These are phyloP conservation scores for Delichon dasypus DNA, from an alignment of 2,797 vertebrate species.

Conservation along the genomic window DNA sequence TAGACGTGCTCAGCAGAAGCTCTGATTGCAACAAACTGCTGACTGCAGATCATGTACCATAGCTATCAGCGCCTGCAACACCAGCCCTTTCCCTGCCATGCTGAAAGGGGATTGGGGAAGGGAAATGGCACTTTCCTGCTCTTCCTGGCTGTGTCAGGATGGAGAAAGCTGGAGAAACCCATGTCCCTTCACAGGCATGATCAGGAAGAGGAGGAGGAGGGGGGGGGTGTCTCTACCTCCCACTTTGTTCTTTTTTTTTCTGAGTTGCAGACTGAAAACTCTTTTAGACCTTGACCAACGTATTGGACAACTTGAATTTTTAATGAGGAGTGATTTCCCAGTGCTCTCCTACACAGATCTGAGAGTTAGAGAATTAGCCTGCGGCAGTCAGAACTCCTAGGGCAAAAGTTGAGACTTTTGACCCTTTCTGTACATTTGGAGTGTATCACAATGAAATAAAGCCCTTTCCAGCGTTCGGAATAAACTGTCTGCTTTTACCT, in stretches of 20 bases:
- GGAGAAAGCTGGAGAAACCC: neutral
- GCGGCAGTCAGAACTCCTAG: neutral
- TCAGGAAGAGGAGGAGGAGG: neutral
- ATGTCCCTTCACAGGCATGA: neutral
- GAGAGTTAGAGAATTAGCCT: neutral
- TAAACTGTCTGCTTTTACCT: neutral
- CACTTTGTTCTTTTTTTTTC: neutral
- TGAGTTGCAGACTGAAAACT: neutral
- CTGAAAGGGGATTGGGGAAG: neutral
- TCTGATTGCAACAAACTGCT: conserved; percentile 51
- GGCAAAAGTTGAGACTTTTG: conserved; percentile 41
- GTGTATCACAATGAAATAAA: neutral
- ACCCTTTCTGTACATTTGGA: neutral
- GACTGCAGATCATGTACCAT: neutral
- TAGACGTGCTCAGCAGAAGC: conserved; percentile 45
- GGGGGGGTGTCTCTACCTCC: neutral
- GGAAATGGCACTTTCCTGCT: neutral
- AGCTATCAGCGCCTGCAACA: neutral
- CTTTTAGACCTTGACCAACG: neutral
- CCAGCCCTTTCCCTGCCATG: neutral
- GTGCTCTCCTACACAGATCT: neutral
- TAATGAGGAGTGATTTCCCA: conserved; percentile 31
- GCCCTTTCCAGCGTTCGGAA: neutral
- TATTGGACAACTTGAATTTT: conserved; percentile 36
- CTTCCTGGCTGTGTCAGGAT: neutral